Evolutionary conservation across 2,797 vertebrate genomes (phyloP).

Genomic region (Urosaurus nigricauda): DNA sequence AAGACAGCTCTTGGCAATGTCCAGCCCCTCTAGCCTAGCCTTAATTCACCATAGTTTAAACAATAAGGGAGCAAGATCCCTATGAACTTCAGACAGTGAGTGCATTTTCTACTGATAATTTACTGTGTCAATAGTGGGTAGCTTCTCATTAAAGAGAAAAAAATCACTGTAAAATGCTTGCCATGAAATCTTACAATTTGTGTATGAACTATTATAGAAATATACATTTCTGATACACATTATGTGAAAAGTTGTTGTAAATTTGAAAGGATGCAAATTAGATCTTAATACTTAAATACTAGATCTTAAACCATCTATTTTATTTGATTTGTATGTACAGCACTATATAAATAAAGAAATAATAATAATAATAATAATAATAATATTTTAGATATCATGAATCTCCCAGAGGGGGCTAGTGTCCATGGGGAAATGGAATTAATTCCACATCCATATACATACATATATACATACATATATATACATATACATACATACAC

Average conservation of each 20-base stretch:
- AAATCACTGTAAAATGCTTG: conserved; percentile 11
- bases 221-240: conserved; percentile 66
- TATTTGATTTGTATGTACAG: no score
- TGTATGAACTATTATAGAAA: conserved; percentile 50
- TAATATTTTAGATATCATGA: neutral
- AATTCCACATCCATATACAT: neutral
- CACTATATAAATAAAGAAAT: no score
- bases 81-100: conserved; percentile 23
- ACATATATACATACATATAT: no score
- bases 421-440: neutral
- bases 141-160: conserved; percentile 32
- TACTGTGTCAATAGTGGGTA: conserved; percentile 3
- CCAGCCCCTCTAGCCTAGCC: conserved; percentile 7
- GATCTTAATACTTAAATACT: conserved; percentile 51
- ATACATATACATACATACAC: no score
- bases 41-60: conserved; percentile 36
- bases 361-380: no score
- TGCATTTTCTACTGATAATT: neutral
- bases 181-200: conserved; percentile 53
- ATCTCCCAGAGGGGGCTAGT: neutral
- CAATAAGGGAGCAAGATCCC: neutral
- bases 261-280: conserved; percentile 67
- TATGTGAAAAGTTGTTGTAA: conserved; percentile 71
- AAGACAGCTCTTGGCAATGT: conserved; percentile 48
- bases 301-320: no score